Evolutionary conservation across 2,797 vertebrate species (phyloP).

Genomic region (Neoniphon sammara): DNA sequence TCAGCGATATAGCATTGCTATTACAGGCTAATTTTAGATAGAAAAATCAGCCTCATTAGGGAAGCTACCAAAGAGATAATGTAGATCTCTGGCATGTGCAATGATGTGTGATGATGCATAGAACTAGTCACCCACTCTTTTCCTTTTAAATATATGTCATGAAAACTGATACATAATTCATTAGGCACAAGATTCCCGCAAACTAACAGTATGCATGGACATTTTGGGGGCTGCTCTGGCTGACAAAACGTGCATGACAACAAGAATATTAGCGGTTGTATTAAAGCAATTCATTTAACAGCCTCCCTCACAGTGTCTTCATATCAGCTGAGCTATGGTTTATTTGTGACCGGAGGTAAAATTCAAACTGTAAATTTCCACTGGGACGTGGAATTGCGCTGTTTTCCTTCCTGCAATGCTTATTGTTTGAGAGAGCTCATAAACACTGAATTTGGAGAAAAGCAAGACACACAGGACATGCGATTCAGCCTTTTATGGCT

Average conservation of each 20-base stretch:
- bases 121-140: conserved; percentile 32
- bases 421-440: conserved; percentile 7
- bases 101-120: conserved; percentile 13
- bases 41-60: conserved; percentile 30
- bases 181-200: conserved; percentile 27
- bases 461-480: neutral
- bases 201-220: conserved; percentile 47
- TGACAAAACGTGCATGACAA: neutral
- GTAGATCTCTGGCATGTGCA: conserved; percentile 52
- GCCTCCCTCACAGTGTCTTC: conserved; percentile 14
- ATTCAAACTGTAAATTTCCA: conserved; percentile 11
- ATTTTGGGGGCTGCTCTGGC: conserved; percentile 31
- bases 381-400: conserved; percentile 27
- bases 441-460: conserved; percentile 31
- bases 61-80: conserved; percentile 34
- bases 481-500: conserved; percentile 33
- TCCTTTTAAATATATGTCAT: conserved; percentile 73
- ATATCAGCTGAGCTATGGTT: conserved; percentile 6
- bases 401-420: conserved; percentile 11
- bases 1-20: conserved; percentile 36
- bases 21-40: conserved; percentile 51
- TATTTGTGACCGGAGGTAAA: conserved; percentile 16
- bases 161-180: conserved; percentile 72
- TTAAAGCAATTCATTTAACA: conserved; percentile 11
- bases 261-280: conserved; percentile 9